These are phyloP conservation scores for Aricia artaxerxes DNA, from an alignment of 2,888 invertebrate genomes.

Conservation along the genomic window DNA sequence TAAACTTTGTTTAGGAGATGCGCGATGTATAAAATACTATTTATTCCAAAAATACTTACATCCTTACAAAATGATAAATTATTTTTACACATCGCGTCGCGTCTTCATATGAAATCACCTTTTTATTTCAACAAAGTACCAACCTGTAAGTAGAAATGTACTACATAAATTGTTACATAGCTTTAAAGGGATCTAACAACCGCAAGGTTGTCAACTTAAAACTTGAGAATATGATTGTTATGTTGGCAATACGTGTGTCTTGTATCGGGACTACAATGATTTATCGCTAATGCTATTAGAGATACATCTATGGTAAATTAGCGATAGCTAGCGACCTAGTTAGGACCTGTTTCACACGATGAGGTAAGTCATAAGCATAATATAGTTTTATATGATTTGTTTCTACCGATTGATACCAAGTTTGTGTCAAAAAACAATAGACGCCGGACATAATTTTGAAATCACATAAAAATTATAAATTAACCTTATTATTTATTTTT, in stretches of 20 bases:
- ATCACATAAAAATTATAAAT: no score
- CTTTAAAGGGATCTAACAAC: conserved; percentile 27
- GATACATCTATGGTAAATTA: background rate
- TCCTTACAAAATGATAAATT: no score
- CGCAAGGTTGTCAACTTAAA: conserved; percentile 26
- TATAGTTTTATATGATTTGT: no score
- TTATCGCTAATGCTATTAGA: background rate
- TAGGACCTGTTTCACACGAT: background rate
- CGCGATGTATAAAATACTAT: no score
- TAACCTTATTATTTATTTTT: no score
- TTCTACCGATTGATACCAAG: no score
- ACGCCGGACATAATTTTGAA: no score
- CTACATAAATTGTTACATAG: conserved; percentile 30
- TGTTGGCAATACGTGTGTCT: background rate
- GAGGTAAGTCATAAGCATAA: background rate
- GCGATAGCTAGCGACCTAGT: background rate
- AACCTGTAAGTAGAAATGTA: background rate
- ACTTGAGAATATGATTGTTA: background rate
- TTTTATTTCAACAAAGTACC: background rate
- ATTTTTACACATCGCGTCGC: no score
- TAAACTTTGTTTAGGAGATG: no score
- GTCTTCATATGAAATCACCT: background rate
- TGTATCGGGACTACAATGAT: background rate
- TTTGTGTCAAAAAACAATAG: no score
- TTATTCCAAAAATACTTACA: no score